phyloP scores from a whole-genome alignment of 2,888 invertebrate genomes.

The Drosophila mettleri region DNA sequence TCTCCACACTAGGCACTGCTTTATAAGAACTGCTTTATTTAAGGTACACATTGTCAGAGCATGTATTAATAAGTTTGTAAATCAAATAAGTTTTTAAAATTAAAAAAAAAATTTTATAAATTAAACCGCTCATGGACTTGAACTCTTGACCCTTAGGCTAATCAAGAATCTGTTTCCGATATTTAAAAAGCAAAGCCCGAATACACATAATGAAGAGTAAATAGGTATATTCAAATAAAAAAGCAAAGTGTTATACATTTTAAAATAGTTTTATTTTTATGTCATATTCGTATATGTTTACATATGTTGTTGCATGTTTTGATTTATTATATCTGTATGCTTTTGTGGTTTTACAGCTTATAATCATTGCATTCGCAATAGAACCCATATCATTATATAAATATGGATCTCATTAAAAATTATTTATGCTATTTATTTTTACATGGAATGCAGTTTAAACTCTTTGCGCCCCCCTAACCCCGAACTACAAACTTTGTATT shows the following conservation, averaged over 20 bases:
- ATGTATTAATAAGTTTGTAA: too few species aligned
- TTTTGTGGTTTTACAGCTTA: constrained; percentile 62
- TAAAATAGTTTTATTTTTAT: constrained; percentile 79
- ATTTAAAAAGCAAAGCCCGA: too few species aligned
- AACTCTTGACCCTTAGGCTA: too few species aligned
- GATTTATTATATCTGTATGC: constrained; percentile 67
- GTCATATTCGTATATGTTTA: constrained; percentile 76
- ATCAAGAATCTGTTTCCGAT: too few species aligned
- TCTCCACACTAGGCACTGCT: too few species aligned
- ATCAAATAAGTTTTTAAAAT: too few species aligned
- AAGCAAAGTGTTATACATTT: constrained; percentile 45
- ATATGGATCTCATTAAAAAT: constrained; percentile 69
- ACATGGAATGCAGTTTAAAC: constrained; percentile 84
- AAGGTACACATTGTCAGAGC: too few species aligned
- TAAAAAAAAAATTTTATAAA: too few species aligned
- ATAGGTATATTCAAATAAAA: not conserved
- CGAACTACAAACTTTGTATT: constrained; percentile 59
- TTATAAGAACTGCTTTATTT: too few species aligned
- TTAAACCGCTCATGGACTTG: too few species aligned
- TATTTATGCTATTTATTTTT: constrained; percentile 74
- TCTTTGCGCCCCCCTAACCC: constrained; percentile 49
- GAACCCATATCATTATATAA: constrained; percentile 56
- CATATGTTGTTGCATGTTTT: constrained; percentile 61
- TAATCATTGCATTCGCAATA: constrained; percentile 57
- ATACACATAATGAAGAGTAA: not conserved